These are phyloP conservation scores for Zosterops pallidus DNA, from an alignment of 2,113 vertebrate genomes.

Conservation along the genomic window DNA sequence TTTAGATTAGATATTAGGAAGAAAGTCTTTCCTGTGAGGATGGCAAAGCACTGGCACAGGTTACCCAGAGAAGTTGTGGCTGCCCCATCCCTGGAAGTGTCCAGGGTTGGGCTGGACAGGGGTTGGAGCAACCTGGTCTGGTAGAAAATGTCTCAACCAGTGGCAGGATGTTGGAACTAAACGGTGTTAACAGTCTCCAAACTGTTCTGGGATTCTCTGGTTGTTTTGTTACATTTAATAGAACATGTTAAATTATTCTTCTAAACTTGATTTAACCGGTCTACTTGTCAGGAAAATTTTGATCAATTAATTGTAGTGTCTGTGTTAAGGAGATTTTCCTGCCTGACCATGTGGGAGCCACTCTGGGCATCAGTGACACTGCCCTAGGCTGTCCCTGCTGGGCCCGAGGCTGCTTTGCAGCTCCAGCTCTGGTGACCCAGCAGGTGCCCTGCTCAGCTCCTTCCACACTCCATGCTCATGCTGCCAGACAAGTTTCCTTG, in stretches of 20 bases:
- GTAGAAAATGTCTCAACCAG: neutral
- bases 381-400: neutral
- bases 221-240: neutral
- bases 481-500: neutral
- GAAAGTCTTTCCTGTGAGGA: neutral
- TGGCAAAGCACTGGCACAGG: neutral
- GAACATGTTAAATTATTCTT: neutral
- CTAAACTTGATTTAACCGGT: neutral
- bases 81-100: neutral
- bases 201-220: neutral
- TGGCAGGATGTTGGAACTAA: neutral
- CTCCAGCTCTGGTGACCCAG: neutral
- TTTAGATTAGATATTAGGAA: neutral
- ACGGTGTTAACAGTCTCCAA: neutral
- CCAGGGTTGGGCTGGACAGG: neutral
- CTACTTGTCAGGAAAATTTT: accelerated
- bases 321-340: neutral
- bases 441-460: neutral
- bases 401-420: neutral
- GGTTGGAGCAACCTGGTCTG: neutral
- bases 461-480: neutral
- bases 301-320: accelerated
- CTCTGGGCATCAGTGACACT: neutral
- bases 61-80: neutral
- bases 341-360: neutral